Evolutionary conservation across 2,888 invertebrate genomes (phyloP), one percentile per base, ranked within the genome.

Genomic region (Erannis defoliaria): DNA sequence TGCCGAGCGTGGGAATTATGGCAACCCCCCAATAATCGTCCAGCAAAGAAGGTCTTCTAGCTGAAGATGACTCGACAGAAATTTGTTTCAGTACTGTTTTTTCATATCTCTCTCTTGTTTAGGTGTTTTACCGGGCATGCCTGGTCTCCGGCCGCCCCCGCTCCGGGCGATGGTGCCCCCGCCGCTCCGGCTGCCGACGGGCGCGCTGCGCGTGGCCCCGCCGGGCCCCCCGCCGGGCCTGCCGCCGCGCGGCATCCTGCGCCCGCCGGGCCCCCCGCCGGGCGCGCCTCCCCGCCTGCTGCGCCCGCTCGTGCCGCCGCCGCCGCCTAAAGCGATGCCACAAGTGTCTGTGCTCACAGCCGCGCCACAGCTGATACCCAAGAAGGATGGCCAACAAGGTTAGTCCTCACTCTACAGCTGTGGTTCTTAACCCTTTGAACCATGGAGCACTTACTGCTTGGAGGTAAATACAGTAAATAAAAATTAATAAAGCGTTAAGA

Each of bases 291-390:
- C 96, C 6, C 94, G 94, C 12, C 86, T 94, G 73, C 94, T 95
- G 55, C 81, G 89, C 0, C 94, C 95, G 18, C 93, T 94, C 40
- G 92, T 90, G 45, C 94, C 95, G 14, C 94, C 95, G 66, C 93
- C 94, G 53, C 89, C 89, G 66, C 87, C 86, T 38, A 84, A 83
- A 50, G 70, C 70, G 9, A 64, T 77, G 64, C 81, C 86, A 9
- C 93, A 88, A 0, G 95, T 96, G 1, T 96, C 97, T 71, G 97
- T 97, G 26, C 90, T 97, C 19, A 95, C 96, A 9, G 97, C 97
- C 0, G 97, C 96, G 0, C 97, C 97, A 12, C 97, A 97, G 78
- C 94, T 97, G 29, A 96, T 97, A 75, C 95, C 95, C 68, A 94
- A 96, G 64, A 95, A 95, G 73, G 96, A 95, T 63, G 94, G 94